These are phyloP conservation scores for Sinosuthora webbiana DNA, from an alignment of 2,113 vertebrate genomes.

Conservation along the genomic window DNA sequence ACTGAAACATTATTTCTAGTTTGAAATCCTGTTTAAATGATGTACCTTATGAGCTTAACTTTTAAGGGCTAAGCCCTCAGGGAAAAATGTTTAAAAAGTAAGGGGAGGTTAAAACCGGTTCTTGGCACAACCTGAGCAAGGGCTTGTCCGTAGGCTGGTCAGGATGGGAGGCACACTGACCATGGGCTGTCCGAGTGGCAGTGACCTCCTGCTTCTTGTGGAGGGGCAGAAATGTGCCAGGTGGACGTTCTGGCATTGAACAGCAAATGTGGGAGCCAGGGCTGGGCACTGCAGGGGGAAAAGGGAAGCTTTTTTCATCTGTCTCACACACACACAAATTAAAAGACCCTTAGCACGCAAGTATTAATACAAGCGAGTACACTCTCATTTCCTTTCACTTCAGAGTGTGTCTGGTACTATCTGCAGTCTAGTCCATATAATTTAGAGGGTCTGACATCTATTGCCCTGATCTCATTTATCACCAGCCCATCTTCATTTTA, in stretches of 20 bases:
- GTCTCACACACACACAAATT: background rate
- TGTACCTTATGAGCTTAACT: background rate
- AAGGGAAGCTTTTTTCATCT: background rate
- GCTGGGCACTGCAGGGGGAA: fast-evolving
- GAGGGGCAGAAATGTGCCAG: background rate
- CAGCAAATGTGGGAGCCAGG: background rate
- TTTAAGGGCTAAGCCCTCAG: background rate
- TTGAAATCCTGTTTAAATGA: background rate
- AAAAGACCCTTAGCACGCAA: background rate
- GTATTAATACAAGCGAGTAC: background rate
- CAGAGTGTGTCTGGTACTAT: background rate
- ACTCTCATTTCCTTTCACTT: background rate
- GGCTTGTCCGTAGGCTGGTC: background rate
- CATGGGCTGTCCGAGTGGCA: background rate
- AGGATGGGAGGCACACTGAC: background rate
- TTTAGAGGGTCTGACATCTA: slow-evolving; percentile 11
- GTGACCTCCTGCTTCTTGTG: background rate
- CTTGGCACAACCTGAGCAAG: background rate
- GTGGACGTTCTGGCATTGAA: background rate
- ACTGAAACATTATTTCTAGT: background rate
- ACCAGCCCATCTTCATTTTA: slow-evolving; percentile 11
- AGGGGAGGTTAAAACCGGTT: background rate
- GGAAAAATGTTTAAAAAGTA: background rate
- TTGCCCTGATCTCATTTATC: slow-evolving; percentile 30
- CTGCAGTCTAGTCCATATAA: background rate